Evolutionary conservation across 1,140 invertebrate species (phyloP).

Genomic region (Euura lappo): DNA sequence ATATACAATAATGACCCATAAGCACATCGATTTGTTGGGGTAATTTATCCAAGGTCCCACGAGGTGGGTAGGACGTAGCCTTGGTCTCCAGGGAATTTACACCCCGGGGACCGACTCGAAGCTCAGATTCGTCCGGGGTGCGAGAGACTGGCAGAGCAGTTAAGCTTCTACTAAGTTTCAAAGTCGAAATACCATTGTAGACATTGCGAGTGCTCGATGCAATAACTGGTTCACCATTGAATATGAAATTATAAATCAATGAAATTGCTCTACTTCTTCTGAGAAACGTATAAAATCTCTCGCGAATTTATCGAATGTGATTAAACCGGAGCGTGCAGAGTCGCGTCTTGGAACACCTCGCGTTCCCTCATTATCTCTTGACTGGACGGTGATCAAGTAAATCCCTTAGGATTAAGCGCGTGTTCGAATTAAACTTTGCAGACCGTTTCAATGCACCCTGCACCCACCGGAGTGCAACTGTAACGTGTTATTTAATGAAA

Average conservation of each 20-base stretch:
- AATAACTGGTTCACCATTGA: too few relatives aligned
- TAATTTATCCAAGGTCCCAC: neutral
- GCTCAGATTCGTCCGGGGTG: neutral
- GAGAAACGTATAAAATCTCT: neutral
- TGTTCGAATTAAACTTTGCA: conserved; percentile 24
- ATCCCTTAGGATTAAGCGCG: conserved; percentile 25
- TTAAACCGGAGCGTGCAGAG: conserved; percentile 26
- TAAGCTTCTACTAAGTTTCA: too few relatives aligned
- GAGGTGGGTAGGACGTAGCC: neutral
- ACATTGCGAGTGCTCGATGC: too few relatives aligned
- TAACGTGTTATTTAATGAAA: neutral
- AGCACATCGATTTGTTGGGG: neutral
- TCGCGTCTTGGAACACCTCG: conserved; percentile 9
- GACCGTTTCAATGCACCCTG: neutral
- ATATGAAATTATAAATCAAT: too few relatives aligned
- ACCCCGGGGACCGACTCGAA: neutral
- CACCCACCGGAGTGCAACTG: neutral
- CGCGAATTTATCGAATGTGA: conserved; percentile 30
- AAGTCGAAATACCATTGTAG: too few relatives aligned
- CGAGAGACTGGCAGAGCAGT: too few relatives aligned
- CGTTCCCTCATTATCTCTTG: conserved; percentile 31
- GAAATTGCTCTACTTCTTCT: too few relatives aligned
- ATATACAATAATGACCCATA: neutral
- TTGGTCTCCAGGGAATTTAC: neutral
- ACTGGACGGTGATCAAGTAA: conserved; percentile 41